phyloP scores from a whole-genome alignment of 2,113 vertebrate species.

The Leucosticte australis region DNA sequence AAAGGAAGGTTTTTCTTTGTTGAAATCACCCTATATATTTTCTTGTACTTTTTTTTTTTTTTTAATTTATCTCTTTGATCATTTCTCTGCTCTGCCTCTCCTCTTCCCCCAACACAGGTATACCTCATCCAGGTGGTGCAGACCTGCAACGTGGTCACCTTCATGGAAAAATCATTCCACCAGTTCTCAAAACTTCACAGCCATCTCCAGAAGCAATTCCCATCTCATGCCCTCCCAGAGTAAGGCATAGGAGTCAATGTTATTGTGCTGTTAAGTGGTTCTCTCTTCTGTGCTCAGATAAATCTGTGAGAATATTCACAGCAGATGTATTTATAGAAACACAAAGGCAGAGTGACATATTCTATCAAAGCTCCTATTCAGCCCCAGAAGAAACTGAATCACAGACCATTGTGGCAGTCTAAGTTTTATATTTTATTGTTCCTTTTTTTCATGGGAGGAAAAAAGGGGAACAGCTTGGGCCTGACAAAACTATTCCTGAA shows the following conservation, averaged over 20 bases:
- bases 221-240: constrained; percentile 79
- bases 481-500: neutral
- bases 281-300: neutral
- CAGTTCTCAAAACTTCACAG: constrained; percentile 83
- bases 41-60: neutral
- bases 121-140: constrained; percentile 78
- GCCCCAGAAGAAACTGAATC: neutral
- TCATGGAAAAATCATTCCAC: constrained; percentile 77
- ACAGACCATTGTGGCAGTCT: neutral
- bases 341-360: neutral
- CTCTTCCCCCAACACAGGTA: constrained; percentile 59
- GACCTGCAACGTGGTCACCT: constrained; percentile 72
- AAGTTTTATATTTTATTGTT: neutral
- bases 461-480: neutral
- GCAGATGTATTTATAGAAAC: constrained; percentile 29
- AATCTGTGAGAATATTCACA: neutral
- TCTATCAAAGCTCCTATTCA: neutral
- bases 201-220: constrained; percentile 81
- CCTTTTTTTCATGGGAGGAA: neutral
- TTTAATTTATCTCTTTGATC: neutral
- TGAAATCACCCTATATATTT: constrained; percentile 8
- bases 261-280: neutral
- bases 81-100: neutral
- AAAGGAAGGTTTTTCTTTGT: constrained; percentile 31
- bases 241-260: constrained; percentile 59